A percentile compares a stretch with the other conserved stretches of the same genome.
Conservation (phyloP, 2,797 vertebrate species). For the Glyptemys insculpta region DNA sequence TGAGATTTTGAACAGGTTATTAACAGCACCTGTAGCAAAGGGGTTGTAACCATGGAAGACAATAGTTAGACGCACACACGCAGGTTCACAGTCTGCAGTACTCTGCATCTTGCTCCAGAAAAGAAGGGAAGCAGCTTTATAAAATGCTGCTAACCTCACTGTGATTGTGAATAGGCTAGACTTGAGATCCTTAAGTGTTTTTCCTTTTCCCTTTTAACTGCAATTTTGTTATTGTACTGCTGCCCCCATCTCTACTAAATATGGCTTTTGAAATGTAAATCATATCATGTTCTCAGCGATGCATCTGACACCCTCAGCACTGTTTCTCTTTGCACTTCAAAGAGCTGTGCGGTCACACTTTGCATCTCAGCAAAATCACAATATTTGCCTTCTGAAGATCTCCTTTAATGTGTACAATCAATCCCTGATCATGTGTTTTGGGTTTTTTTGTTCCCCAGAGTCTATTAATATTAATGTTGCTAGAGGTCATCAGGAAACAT, state of each 20-base stretch:
- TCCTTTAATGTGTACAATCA: slow-evolving; percentile 71
- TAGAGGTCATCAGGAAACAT: slow-evolving; percentile 76
- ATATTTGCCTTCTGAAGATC: slow-evolving; percentile 79
- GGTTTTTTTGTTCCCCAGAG: slow-evolving; percentile 55
- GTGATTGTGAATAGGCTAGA: slow-evolving; percentile 66
- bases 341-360: slow-evolving; percentile 82
- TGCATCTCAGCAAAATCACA: slow-evolving; percentile 79
- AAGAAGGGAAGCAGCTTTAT: slow-evolving; percentile 30
- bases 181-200: slow-evolving; percentile 71
- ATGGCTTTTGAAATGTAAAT: slow-evolving; percentile 88
- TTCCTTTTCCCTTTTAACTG: slow-evolving; percentile 75
- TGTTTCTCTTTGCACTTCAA: slow-evolving; percentile 85
- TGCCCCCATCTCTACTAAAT: slow-evolving; percentile 79
- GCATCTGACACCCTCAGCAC: slow-evolving; percentile 82
- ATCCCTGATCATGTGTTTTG: slow-evolving; percentile 63
- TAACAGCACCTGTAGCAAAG: not conserved
- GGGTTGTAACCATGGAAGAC: slow-evolving; percentile 13
- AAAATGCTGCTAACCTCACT: slow-evolving; percentile 68
- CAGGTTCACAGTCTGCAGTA: not conserved
- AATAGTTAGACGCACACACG: not conserved
- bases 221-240: slow-evolving; percentile 79
- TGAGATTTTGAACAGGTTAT: slow-evolving; percentile 19
- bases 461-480: slow-evolving; percentile 73
- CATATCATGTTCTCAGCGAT: slow-evolving; percentile 81
- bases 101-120: slow-evolving; percentile 28